These are phyloP conservation scores for Syrmaticus mikado DNA, from an alignment of 2,113 vertebrate genomes.

Conservation along the genomic window DNA sequence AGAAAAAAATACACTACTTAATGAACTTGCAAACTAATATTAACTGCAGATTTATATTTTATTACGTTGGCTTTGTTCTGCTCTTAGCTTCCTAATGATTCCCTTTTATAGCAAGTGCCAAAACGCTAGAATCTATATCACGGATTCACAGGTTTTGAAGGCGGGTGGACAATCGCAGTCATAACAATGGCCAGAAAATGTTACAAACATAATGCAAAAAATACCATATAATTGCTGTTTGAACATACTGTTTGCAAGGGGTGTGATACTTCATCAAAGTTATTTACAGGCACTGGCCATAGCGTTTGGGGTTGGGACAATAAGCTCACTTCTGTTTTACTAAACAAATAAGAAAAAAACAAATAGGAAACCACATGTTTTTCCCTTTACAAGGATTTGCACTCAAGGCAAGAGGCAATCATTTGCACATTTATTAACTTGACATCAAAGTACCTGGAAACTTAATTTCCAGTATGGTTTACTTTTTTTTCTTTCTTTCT, in stretches of 20 bases:
- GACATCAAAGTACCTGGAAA: not conserved
- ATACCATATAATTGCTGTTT: not conserved
- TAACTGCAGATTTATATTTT: slow-evolving; percentile 55
- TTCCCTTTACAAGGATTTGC: not conserved
- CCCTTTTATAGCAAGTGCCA: slow-evolving; percentile 8
- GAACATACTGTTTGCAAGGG: not conserved
- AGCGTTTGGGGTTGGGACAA: not conserved
- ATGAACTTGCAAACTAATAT: slow-evolving; percentile 61
- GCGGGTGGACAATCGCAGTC: slow-evolving; percentile 39
- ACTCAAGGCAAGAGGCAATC: not conserved
- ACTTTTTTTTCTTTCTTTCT: too few relatives aligned
- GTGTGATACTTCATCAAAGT: not conserved
- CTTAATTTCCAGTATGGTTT: not conserved
- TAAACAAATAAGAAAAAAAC: not conserved
- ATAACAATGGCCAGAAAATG: slow-evolving; percentile 3
- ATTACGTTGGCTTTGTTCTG: slow-evolving; percentile 33
- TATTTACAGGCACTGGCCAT: not conserved
- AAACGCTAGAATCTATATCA: not conserved
- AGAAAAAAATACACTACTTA: slow-evolving; percentile 50
- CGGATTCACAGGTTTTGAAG: slow-evolving; percentile 21
- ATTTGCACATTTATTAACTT: not conserved
- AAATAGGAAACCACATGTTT: not conserved
- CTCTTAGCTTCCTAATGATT: slow-evolving; percentile 23
- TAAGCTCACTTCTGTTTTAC: not conserved
- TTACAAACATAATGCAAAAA: not conserved